Evolutionary conservation across 2,888 invertebrate genomes (phyloP).

Genomic region (Stictocephala bisonia): DNA sequence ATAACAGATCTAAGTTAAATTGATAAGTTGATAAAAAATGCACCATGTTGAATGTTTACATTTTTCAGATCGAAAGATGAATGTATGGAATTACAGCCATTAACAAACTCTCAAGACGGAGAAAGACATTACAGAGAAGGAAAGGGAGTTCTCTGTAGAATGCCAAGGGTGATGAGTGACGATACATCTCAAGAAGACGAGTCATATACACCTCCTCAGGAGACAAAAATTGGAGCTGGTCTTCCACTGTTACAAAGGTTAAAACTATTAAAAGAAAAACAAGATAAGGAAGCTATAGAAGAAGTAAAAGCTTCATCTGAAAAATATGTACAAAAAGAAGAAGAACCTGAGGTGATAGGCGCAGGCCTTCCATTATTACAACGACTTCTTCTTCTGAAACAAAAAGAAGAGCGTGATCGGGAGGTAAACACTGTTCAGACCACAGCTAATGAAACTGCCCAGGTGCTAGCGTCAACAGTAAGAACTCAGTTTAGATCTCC

Average conservation of each 20-base stretch:
- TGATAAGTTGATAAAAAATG: no score
- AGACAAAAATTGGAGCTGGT: conserved; percentile 78
- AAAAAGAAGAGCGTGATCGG: conserved; percentile 76
- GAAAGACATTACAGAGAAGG: conserved; percentile 60
- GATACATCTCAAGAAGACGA: conserved; percentile 70
- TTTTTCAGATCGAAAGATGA: conserved; percentile 69
- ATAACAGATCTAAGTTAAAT: no score
- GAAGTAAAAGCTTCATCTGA: conserved; percentile 58
- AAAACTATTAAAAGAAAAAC: conserved; percentile 78
- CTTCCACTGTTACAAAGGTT: conserved; percentile 82
- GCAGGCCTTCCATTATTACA: conserved; percentile 80
- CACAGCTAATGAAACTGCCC: conserved; percentile 55
- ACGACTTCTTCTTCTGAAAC: conserved; percentile 78
- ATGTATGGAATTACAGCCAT: conserved; percentile 77
- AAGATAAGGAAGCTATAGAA: conserved; percentile 74
- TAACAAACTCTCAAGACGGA: conserved; percentile 64
- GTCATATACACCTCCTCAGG: conserved; percentile 43
- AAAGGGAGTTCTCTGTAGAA: conserved; percentile 75
- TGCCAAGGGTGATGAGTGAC: conserved; percentile 80
- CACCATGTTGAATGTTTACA: no score
- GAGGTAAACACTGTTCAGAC: conserved; percentile 51
- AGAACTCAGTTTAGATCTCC: conserved; percentile 57
- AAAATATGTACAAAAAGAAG: conserved; percentile 36
- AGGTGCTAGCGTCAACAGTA: conserved; percentile 58
- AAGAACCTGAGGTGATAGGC: conserved; percentile 71